Percentiles rank a stretch among this genome's conserved stretches.
These are phyloP conservation scores for Hetaerina titia DNA, from an alignment of 2,888 invertebrate genomes.

Conservation along the genomic window DNA sequence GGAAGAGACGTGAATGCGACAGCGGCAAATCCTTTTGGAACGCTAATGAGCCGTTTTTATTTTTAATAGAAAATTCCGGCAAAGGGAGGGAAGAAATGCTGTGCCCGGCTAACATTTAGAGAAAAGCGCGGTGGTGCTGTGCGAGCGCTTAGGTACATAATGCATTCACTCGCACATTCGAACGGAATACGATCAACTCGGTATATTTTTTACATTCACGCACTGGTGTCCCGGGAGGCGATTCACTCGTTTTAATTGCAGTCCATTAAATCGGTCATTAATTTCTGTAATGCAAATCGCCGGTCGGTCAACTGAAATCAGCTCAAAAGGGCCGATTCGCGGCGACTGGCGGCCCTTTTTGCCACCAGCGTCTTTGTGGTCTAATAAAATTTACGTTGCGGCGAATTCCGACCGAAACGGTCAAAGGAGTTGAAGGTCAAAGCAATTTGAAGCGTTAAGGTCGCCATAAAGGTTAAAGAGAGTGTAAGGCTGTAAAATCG, in stretches of 20 bases:
- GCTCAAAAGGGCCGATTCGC: background rate
- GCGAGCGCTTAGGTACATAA: too few relatives aligned
- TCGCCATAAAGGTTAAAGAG: background rate
- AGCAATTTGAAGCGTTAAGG: background rate
- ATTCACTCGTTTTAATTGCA: background rate
- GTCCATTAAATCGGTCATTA: background rate
- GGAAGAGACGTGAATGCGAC: background rate
- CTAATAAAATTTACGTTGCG: background rate
- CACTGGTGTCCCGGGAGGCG: background rate
- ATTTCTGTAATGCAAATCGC: background rate
- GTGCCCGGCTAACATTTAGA: too few relatives aligned
- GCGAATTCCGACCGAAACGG: background rate
- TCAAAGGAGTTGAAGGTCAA: background rate
- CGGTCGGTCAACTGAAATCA: background rate
- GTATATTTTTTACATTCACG: background rate
- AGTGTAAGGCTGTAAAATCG: background rate
- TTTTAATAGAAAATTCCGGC: background rate
- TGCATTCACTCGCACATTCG: too few relatives aligned
- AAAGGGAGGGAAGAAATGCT: background rate
- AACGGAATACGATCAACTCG: background rate
- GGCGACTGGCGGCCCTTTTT: background rate
- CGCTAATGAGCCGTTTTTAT: conserved; percentile 14
- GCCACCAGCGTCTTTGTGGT: background rate
- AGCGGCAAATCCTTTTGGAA: conserved; percentile 26
- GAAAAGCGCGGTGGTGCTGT: too few relatives aligned